phyloP scores from a whole-genome alignment of 2,113 vertebrate species.

The Irena cyanogastra region DNA sequence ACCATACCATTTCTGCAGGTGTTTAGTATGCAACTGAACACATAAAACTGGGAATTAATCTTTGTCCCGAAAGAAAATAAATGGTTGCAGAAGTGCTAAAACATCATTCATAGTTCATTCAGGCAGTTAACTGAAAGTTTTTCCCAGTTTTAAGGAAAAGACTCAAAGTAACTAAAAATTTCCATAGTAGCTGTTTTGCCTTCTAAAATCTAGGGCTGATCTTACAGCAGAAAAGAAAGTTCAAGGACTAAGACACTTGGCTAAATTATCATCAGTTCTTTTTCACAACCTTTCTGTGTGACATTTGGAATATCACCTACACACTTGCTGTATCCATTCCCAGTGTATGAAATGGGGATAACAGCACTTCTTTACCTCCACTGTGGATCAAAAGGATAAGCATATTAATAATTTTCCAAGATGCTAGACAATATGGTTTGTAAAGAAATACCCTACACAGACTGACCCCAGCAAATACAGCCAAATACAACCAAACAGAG shows the following conservation, averaged over 20 bases:
- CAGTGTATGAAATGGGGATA: not conserved
- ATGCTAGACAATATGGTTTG: not conserved
- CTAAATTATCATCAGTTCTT: not conserved
- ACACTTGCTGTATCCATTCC: not conserved
- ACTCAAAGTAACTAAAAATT: not conserved
- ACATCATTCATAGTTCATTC: not conserved
- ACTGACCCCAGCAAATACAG: not conserved
- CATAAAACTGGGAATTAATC: not conserved
- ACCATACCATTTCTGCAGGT: not conserved
- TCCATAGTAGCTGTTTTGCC: not conserved
- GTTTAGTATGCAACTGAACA: not conserved
- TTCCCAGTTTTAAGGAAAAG: not conserved
- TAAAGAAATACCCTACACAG: not conserved
- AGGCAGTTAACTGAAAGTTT: not conserved
- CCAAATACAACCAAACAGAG: not conserved
- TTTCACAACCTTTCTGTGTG: not conserved
- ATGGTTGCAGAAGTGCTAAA: not conserved
- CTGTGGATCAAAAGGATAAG: constrained; percentile 27
- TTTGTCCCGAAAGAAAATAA: not conserved
- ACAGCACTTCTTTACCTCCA: constrained; percentile 1
- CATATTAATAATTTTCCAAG: not conserved
- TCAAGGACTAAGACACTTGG: not conserved
- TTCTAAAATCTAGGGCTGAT: not conserved
- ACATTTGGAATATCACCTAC: not conserved
- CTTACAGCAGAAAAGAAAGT: not conserved